Base-by-base conservation (phyloP, 2,797 vertebrate genomes). In the Lophotriccus pileatus region DNA sequence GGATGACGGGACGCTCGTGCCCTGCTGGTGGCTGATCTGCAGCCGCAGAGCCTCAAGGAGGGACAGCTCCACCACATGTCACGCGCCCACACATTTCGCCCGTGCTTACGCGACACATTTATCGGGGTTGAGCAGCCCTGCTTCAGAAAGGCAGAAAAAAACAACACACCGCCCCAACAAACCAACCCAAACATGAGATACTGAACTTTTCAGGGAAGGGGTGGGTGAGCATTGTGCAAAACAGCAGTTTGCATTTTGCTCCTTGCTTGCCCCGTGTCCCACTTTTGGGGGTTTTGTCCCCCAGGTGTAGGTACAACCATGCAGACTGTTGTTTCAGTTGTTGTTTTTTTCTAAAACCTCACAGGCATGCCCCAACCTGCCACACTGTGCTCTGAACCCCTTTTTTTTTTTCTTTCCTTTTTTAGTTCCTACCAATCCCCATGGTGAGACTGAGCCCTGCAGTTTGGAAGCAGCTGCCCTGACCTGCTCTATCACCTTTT, bases 161-260 rank as follows among this genome's bases (percentile, higher is more conserved):
- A 44, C 72, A 46, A 67, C 41, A 60, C 23, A 18, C 12, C 24
- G n/a, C 3, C 6, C 68, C 53, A 74, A 67, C 36, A 81, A 96
- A 78, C 43, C 59, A 93, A 92, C 95, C 86, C 95, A 93, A 96
- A 96, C 77, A 82, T 32, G 67, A 94, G 86, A 91, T 56, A 79
- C 10, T 0, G 1, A 84, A 37, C 8, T 18, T 16, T 67, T 39
- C 0, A 0, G 53, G 69, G 37, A 87, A 87, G 49, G 18, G 32
- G 23, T 0, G 5, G 28, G 46, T 3, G 7, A 60, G 41, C 21
- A 30, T 24, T 23, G 39, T 10, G 14, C 1, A 3, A 25, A 50
- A 12, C n/a, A 32, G 18, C 28, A 14, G 46, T 2, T 37, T 64
- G n/a, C 5, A 1, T 52, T 43, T 70, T 27, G 62, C 13, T 27